Percentiles rank a stretch among this genome's conserved stretches.
These are phyloP conservation scores for Heliothis subflexa DNA, from an alignment of 1,140 invertebrate genomes.

Conservation along the genomic window DNA sequence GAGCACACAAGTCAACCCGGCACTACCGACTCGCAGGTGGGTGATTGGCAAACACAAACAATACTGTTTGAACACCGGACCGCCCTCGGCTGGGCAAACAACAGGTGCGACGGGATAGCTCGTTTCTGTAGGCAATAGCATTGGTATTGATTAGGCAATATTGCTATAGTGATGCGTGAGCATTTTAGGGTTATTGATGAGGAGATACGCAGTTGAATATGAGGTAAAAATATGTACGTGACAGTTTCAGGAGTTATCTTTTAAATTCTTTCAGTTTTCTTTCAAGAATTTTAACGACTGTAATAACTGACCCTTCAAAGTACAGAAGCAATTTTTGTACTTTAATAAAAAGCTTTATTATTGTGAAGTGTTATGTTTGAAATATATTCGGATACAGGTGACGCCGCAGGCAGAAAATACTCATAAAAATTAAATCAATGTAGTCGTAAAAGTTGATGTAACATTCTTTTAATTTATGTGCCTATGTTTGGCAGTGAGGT, in stretches of 20 bases:
- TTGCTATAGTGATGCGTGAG: not conserved
- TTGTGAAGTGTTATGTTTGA: too few species aligned
- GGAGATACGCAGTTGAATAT: too few species aligned
- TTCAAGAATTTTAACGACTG: too few species aligned
- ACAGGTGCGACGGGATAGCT: constrained; percentile 19
- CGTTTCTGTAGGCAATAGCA: not conserved
- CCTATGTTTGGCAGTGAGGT: not conserved
- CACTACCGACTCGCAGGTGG: constrained; percentile 27
- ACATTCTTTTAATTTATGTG: not conserved
- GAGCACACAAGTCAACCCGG: constrained; percentile 1
- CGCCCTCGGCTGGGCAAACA: constrained; percentile 31
- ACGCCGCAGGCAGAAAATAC: not conserved
- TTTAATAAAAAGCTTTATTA: too few species aligned
- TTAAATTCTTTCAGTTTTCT: too few species aligned
- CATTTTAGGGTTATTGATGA: not conserved
- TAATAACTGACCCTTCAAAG: too few species aligned
- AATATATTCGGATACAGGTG: too few species aligned
- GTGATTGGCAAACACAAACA: constrained; percentile 24
- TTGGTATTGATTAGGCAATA: not conserved
- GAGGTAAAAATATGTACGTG: too few species aligned
- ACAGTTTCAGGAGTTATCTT: too few species aligned
- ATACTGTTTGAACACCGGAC: constrained; percentile 4
- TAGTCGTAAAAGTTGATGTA: not conserved
- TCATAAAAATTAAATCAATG: not conserved
- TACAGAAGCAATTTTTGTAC: too few species aligned